Evolutionary conservation across 2,113 vertebrate species (phyloP).

Genomic region (Zosterops hypoxanthus): DNA sequence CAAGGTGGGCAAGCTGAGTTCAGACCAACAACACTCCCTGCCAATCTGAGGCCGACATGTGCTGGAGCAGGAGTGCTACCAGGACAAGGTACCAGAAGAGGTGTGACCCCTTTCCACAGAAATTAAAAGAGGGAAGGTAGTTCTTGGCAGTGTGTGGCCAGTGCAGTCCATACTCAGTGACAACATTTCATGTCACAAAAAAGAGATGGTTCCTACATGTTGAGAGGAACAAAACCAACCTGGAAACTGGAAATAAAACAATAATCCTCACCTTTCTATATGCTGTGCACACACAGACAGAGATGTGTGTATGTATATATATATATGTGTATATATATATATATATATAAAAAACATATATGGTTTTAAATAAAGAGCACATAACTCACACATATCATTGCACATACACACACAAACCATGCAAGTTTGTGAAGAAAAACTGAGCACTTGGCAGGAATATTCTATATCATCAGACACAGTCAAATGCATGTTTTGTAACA

Average conservation of each 20-base stretch:
- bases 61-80: accelerated
- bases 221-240: background rate
- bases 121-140: background rate
- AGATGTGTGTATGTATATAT: background rate
- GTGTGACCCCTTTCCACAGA: background rate
- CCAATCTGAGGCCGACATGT: accelerated
- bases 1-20: background rate
- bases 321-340: accelerated
- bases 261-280: background rate
- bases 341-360: too few species aligned
- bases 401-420: background rate
- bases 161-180: background rate
- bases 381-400: background rate
- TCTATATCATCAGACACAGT: background rate
- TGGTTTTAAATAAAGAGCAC: accelerated
- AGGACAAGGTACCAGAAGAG: background rate
- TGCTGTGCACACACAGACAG: background rate
- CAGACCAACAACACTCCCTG: accelerated
- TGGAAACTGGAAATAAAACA: background rate
- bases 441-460: background rate
- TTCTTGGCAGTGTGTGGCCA: accelerated
- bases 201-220: background rate
- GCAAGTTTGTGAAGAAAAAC: background rate
- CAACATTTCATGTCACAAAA: background rate
- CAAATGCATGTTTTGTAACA: background rate